Conservation (phyloP, 2,797 vertebrate species). For the Pangasius krempfi region DNA sequence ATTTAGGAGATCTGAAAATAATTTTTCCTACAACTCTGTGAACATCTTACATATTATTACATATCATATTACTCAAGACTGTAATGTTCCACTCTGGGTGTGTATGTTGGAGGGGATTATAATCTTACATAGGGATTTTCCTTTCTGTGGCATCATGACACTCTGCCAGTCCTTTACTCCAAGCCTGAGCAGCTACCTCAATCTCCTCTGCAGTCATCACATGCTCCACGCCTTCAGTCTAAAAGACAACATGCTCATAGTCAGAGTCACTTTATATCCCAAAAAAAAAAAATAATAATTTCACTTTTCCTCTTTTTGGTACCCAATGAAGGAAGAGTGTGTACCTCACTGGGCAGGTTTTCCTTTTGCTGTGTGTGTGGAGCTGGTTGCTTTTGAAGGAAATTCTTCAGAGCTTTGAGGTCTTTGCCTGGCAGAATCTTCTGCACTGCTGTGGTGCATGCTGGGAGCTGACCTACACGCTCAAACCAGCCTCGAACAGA, state of each 20-base stretch:
- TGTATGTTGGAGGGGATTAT: no score
- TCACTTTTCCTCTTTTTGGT: background rate
- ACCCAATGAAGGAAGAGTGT: background rate
- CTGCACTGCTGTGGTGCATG: constrained; percentile 77
- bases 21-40: background rate
- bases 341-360: constrained; percentile 75
- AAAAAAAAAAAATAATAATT: background rate
- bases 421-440: constrained; percentile 78
- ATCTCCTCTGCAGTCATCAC: constrained; percentile 82
- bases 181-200: constrained; percentile 72
- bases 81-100: background rate
- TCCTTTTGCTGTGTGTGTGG: constrained; percentile 67
- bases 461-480: constrained; percentile 70
- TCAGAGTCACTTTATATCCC: background rate
- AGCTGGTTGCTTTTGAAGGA: constrained; percentile 83
- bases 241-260: constrained; percentile 9
- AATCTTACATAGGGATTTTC: constrained; percentile 85
- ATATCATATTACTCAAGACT: background rate
- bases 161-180: constrained; percentile 67
- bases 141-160: constrained; percentile 59
- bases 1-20: background rate
- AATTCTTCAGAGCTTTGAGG: constrained; percentile 75
- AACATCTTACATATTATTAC: background rate
- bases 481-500: constrained; percentile 82
- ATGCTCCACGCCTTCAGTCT: constrained; percentile 72